Base-by-base conservation (phyloP, 1,140 invertebrate genomes). In the Brachionus manjavacas region DNA sequence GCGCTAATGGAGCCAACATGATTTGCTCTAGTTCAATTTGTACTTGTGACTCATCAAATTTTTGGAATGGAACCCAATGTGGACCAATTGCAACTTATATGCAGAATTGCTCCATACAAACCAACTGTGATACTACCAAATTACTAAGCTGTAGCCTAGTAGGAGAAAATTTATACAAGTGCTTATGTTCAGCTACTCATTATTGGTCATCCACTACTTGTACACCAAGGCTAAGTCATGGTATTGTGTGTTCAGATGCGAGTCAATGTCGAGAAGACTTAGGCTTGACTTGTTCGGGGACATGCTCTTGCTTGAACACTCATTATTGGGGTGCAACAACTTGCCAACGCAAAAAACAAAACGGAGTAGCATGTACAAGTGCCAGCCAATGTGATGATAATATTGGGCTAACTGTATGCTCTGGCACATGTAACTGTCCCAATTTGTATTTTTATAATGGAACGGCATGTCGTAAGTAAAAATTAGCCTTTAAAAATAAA, bases 91-190 rank as follows among this genome's bases (percentile, higher is more conserved):
- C 79, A 16, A 64, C 16, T 9, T 81, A 64, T 14, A 23, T 81
- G 35, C 49, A 81, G n/a, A 35, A 41, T 31, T 81, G 79, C 25
- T 43, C 49, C 16, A 64, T 81, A 1, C 39, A 60, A 28, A n/a
- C 43, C 12, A 43, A 43, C 8, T 81, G 79, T 64, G 79, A 81
- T 14, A 0, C 79, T 64, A 16, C 79, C n/a, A 81, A 81, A 60
- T 46, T 12, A 43, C 39, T 81, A 14, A 23, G 39, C 20, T 81
- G 79, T 68, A 64, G 35, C n/a, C 12, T 81, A 14, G 60, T 35
- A 35, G 79, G 79, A 41, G 20, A 81, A 81, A 25, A 64, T 43
- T 20, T 64, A 9, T 64, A n/a, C 79, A 81, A 64, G n/a, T 81
- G 79, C 43, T 11, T 81, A 68, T 81, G 79, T 68, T n/a, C 35